phyloP scores from a whole-genome alignment of 2,797 vertebrate species.

The Pogoniulus pusillus region DNA sequence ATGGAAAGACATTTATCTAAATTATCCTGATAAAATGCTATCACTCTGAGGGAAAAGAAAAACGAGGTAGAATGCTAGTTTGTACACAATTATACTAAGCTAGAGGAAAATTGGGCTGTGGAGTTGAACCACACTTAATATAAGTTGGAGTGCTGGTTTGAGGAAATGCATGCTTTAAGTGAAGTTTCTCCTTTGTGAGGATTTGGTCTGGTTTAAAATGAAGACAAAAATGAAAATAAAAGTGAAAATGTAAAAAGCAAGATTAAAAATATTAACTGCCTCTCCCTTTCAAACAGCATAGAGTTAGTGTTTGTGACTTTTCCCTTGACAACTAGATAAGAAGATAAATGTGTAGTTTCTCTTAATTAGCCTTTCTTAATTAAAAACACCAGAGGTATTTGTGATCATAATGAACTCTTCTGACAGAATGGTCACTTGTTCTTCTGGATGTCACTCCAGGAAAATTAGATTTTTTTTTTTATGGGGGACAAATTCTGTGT shows the following conservation, averaged over 20 bases:
- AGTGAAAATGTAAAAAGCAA: background rate
- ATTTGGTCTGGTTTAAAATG: background rate
- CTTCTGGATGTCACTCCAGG: conserved; percentile 83
- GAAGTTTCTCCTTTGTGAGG: background rate
- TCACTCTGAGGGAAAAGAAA: conserved; percentile 64
- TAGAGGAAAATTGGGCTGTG: background rate
- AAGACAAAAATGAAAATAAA: background rate
- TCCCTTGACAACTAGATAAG: conserved; percentile 78
- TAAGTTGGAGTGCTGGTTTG: background rate
- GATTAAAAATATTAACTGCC: background rate
- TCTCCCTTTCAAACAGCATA: conserved; percentile 58
- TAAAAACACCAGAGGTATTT: conserved; percentile 91
- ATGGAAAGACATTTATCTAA: conserved; percentile 77
- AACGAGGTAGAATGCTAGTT: conserved; percentile 53
- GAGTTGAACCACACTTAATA: background rate
- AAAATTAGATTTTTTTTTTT: conserved; percentile 85
- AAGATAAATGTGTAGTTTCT: conserved; percentile 85
- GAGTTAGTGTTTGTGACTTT: conserved; percentile 68
- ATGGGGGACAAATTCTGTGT: conserved; percentile 66
- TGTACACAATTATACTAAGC: conserved; percentile 45
- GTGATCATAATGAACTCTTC: conserved; percentile 95
- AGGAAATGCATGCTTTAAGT: background rate
- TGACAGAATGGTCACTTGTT: conserved; percentile 86
- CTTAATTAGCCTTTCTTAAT: conserved; percentile 98
- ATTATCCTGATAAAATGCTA: conserved; percentile 76